Evolutionary conservation across 2,113 vertebrate species (phyloP), one percentile per base, ranked within the genome.

Genomic region (Eolophus roseicapilla): DNA sequence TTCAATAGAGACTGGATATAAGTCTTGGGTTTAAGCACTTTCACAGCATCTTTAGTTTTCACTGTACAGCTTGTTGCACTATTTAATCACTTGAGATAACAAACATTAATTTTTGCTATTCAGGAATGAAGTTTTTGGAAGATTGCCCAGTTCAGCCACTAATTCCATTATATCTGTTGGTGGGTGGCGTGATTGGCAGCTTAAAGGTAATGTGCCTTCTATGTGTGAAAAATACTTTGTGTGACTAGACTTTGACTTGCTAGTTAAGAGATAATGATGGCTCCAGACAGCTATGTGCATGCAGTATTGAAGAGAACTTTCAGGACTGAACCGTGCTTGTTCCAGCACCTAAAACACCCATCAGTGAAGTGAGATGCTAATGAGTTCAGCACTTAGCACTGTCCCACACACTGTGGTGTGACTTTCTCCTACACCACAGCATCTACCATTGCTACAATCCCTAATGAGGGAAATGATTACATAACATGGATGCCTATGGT

Each of bases 101-200:
- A 85, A 74, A 89, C 59, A 53, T 84, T 88, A 59, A 69, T 88
- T 89, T 94, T 93, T 91, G n/a, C 41, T 55, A 1, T 88, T 81
- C 59, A 98, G 97, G 98, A 95, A 97, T 98, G 96, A 98, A 97
- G 96, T 96, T 97, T 92, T 82, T 98, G 94, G 97, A 98, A 53
- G 95, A 96, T 71, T 97, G 97, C 68, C 98, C 98, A 55, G 95
- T 96, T 68, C 96, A 98, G 78, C 97, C 97, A 80, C 94, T 97
- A 94, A 97, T 98, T 95, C 97, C 96, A 88, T 96, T 98, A 55
- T 98, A 98, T 96, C 95, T 98, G 84, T 78, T 98, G 78, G 97
- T 97, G 88, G 96, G 97, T 53, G 97, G 97, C 1, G 93, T 98
- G 59, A 80, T 97, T 50, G 95, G 98, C 87, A 97, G 97, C 88